Conservation (phyloP, 2,888 invertebrate genomes). For the Diarsia dahlii region DNA sequence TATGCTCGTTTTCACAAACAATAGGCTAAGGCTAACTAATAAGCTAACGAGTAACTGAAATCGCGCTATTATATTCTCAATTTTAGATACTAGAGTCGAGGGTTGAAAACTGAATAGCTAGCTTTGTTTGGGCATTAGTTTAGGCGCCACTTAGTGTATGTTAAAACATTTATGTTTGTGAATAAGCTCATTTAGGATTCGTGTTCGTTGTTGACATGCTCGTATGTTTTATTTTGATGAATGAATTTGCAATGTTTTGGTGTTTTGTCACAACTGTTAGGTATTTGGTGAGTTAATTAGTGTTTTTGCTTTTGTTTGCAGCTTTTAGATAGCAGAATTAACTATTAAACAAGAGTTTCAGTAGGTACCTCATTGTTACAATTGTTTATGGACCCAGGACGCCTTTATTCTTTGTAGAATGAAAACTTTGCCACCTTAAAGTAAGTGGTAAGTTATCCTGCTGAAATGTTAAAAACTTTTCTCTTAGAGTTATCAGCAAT, state of each 20-base stretch:
- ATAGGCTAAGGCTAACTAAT: neutral
- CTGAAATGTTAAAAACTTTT: neutral
- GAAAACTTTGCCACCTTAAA: neutral
- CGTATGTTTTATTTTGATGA: slow-evolving; percentile 32
- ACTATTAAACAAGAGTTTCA: neutral
- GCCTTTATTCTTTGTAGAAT: neutral
- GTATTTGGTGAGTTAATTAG: slow-evolving; percentile 18
- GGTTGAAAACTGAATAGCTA: neutral
- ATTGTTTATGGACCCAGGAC: neutral
- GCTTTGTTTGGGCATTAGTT: neutral
- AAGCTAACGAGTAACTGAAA: neutral
- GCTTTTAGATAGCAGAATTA: neutral
- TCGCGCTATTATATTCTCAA: neutral
- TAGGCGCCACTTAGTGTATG: neutral
- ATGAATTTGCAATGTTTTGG: slow-evolving; percentile 18
- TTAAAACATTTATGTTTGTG: neutral
- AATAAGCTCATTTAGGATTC: slow-evolving; percentile 40
- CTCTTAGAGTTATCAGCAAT: neutral
- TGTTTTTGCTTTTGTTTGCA: neutral
- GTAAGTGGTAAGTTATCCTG: neutral
- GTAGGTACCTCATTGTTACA: neutral
- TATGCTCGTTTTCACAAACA: neutral
- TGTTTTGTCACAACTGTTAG: slow-evolving; percentile 11
- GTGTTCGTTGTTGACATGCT: slow-evolving; percentile 27
- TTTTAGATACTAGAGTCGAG: neutral